Percentiles rank a stretch among this genome's conserved stretches.
phyloP scores from a whole-genome alignment of 2,888 invertebrate genomes.

The Lamellibrachia columna region DNA sequence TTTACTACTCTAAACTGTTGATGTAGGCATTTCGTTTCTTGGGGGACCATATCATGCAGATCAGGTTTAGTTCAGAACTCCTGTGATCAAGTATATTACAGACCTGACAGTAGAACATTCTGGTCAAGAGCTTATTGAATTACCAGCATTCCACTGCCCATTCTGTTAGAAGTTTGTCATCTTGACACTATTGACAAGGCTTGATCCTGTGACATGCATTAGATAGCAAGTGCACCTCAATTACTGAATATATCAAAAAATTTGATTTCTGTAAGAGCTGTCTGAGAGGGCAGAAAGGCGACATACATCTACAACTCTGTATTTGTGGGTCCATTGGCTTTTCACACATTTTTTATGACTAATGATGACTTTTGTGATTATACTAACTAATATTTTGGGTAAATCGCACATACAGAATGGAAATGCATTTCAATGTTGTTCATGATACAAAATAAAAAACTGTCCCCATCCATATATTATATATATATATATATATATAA shows the following conservation, averaged over 20 bases:
- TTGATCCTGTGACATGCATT: not conserved
- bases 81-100: not conserved
- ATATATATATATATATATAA: not conserved
- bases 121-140: not conserved
- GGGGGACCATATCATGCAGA: not conserved
- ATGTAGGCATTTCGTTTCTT: not conserved
- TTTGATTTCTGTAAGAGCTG: not conserved
- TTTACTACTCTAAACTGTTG: not conserved
- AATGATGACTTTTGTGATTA: not conserved
- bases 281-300: not conserved
- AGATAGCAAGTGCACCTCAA: not conserved
- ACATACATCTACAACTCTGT: not conserved
- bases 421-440: not conserved
- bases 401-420: not conserved
- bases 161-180: not conserved
- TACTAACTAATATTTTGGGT: not conserved
- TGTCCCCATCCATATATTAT: not conserved
- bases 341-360: too few species aligned
- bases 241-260: not conserved
- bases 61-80: not conserved
- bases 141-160: not conserved
- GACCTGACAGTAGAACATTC: not conserved
- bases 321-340: too few species aligned
- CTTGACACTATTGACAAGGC: not conserved
- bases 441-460: not conserved